Base-by-base conservation (phyloP, 2,797 vertebrate genomes). In the Capromys pilorides region DNA sequence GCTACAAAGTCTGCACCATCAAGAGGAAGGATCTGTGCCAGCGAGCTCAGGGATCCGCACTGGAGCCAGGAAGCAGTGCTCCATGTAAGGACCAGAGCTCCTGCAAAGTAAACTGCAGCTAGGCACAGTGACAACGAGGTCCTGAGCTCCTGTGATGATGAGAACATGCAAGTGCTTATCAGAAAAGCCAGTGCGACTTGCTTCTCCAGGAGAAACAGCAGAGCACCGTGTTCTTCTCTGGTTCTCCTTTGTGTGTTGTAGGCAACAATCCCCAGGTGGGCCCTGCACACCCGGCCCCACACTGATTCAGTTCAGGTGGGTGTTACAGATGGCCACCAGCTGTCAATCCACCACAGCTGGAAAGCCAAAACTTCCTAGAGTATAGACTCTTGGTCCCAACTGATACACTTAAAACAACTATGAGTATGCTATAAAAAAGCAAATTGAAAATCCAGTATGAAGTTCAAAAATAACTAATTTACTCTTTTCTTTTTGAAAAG, bases 401-500 rank as follows among this genome's bases (percentile, higher is more conserved):
- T 7, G 31, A 62, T 7, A 31, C 31, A 57, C 39, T 75, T 64
- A 67, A 73, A 62, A 90, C 41, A 69, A 18, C 33, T 41, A 8
- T 51, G 54, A 89, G 69, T 64, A 36, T 81, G 1, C 26, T 12
- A 26, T 21, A 26, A 69, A 10, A 94, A 62, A 67, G 51, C 61
- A 82, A 39, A 26, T 95, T 86, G 69, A 64, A 86, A 83, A 54
- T 21, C 59, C 13, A 84, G 16, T 73, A 54, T 84, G 5, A 54
- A 33, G 59, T 69, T 28, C 8, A 71, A 91, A 5, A 2, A 54
- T 7, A 88, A 36, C 21, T 10, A 88, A 49, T 71, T 71, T 81
- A 26, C 33, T 87, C 36, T 69, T 88, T 86, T 80, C 12, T 82
- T 67, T 96, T 90, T 79, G 21, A 92, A 66, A 77, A 86, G 31